phyloP scores from a whole-genome alignment of 2,113 vertebrate genomes.

The Argyrosomus japonicus region DNA sequence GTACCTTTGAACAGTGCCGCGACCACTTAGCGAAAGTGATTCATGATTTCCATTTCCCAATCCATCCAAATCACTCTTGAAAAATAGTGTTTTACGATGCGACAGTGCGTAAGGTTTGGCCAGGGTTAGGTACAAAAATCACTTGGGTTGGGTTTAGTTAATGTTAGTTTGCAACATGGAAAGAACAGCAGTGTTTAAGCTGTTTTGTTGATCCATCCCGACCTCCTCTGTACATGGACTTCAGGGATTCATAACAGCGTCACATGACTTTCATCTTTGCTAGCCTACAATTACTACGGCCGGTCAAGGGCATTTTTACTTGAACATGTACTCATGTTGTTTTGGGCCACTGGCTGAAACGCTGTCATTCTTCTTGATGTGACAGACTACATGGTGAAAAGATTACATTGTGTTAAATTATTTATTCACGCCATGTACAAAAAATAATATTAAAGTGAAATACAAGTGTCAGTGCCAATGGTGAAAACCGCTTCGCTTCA shows the following conservation, averaged over 20 bases:
- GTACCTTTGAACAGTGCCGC: no score
- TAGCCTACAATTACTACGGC: neutral
- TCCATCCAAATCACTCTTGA: no score
- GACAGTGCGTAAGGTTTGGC: no score
- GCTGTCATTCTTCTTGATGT: neutral
- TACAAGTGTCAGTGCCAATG: neutral
- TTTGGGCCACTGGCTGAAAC: neutral
- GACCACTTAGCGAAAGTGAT: no score
- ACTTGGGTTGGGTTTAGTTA: no score
- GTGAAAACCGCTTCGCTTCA: neutral
- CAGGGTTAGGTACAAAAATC: no score
- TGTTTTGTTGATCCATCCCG: neutral
- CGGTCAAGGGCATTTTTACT: neutral
- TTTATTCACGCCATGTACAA: neutral
- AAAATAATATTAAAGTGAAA: neutral
- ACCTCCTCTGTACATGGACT: neutral
- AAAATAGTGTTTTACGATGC: no score
- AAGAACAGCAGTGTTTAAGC: neutral
- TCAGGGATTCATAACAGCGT: neutral
- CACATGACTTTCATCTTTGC: neutral
- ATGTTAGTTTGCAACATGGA: neutral
- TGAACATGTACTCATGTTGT: neutral
- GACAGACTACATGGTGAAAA: neutral
- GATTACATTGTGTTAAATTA: neutral
- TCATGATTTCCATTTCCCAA: no score